These are phyloP conservation scores for Hypothenemus hampei DNA, from an alignment of 1,140 invertebrate species.

Conservation along the genomic window DNA sequence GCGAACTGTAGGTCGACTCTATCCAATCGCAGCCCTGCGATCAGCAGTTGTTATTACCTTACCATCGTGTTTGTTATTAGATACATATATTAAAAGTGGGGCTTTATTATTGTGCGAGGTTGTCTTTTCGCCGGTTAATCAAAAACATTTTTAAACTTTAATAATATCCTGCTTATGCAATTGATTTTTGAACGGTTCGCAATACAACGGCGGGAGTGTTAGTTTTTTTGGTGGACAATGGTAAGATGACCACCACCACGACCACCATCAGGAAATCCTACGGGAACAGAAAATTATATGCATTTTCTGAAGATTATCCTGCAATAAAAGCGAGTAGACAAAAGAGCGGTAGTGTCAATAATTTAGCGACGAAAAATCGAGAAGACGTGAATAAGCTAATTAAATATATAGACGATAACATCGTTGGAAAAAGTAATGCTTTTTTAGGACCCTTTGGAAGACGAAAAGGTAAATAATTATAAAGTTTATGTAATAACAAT, in stretches of 20 bases:
- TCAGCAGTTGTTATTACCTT: slow-evolving; percentile 1
- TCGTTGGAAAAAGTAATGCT: slow-evolving; percentile 71
- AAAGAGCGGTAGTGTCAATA: slow-evolving; percentile 43
- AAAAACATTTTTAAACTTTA: too few relatives aligned
- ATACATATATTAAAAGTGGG: too few relatives aligned
- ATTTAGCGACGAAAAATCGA: slow-evolving; percentile 49
- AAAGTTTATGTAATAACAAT: too few relatives aligned
- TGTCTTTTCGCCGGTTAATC: too few relatives aligned
- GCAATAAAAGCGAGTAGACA: slow-evolving; percentile 36
- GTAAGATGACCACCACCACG: slow-evolving; percentile 34
- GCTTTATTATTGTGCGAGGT: too few relatives aligned
- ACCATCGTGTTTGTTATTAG: too few relatives aligned
- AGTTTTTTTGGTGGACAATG: slow-evolving; percentile 26
- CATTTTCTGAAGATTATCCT: slow-evolving; percentile 49
- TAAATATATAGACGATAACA: slow-evolving; percentile 72
- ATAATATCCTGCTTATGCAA: too few relatives aligned
- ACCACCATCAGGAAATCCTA: slow-evolving; percentile 46
- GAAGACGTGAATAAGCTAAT: slow-evolving; percentile 65
- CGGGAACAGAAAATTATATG: slow-evolving; percentile 50
- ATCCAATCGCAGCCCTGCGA: background rate
- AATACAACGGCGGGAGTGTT: too few relatives aligned
- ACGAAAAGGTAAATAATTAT: slow-evolving; percentile 63
- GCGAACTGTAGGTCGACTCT: background rate
- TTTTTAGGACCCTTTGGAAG: slow-evolving; percentile 77
- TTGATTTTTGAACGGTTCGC: too few relatives aligned